Conservation (phyloP, 1,140 invertebrate species). For the Chironomus striatipennis region DNA sequence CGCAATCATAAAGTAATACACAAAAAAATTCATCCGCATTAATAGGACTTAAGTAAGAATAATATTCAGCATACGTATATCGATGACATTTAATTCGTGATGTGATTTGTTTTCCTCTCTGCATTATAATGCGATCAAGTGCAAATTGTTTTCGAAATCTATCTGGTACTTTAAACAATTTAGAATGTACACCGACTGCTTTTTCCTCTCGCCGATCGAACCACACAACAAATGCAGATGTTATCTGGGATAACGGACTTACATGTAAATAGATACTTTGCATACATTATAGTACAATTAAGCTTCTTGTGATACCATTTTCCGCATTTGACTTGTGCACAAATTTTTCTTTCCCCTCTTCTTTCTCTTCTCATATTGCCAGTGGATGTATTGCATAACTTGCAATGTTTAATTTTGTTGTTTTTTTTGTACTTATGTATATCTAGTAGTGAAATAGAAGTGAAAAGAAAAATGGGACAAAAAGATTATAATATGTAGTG, state of each 20-base stretch:
- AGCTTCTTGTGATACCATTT: conserved; percentile 21
- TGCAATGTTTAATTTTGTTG: background rate
- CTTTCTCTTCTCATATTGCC: background rate
- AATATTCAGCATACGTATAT: background rate
- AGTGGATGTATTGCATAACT: background rate
- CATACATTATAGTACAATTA: conserved; percentile 18
- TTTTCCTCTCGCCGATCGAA: background rate
- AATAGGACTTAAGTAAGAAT: background rate
- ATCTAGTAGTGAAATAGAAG: background rate
- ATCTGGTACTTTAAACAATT: background rate
- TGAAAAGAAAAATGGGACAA: background rate
- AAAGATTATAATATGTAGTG: background rate
- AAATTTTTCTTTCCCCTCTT: conserved; percentile 5
- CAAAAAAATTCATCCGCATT: background rate
- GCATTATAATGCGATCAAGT: background rate
- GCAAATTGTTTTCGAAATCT: background rate
- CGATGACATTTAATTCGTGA: background rate
- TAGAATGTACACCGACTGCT: background rate
- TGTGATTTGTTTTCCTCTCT: background rate
- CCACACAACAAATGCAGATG: background rate
- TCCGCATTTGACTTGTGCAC: conserved; percentile 15
- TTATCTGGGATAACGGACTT: background rate
- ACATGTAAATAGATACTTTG: conserved; percentile 20
- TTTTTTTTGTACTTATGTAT: no score
- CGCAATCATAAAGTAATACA: background rate